phyloP scores from a whole-genome alignment of 2,888 invertebrate genomes.

The Xestia xanthographa region DNA sequence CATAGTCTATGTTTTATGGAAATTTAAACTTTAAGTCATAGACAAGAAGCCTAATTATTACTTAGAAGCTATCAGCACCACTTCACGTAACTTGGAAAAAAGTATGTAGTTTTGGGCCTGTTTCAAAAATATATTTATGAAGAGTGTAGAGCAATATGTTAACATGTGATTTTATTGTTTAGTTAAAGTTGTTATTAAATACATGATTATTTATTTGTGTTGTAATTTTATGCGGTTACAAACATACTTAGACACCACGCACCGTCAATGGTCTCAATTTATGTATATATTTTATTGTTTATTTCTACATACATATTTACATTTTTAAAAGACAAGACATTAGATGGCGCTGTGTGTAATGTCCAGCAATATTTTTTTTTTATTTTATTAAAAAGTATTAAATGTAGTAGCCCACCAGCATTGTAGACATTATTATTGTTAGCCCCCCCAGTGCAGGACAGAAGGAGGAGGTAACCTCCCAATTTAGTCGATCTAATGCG shows the following conservation, averaged over 20 bases:
- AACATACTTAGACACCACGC: background rate
- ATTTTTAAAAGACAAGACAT: background rate
- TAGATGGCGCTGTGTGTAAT: too few species aligned
- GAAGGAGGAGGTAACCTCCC: background rate
- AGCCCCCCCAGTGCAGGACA: background rate
- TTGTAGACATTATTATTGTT: background rate
- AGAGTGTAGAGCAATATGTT: conserved; percentile 51
- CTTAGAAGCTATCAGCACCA: conserved; percentile 47
- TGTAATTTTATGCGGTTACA: too few species aligned
- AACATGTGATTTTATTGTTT: conserved; percentile 63
- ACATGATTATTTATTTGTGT: conserved; percentile 48
- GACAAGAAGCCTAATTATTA: conserved; percentile 4
- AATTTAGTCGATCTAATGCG: background rate
- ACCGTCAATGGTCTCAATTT: background rate
- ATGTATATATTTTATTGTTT: background rate
- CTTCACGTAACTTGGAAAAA: conserved; percentile 25
- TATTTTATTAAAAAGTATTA: background rate
- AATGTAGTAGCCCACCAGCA: background rate
- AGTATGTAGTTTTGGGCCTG: conserved; percentile 16
- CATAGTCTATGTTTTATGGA: conserved; percentile 9
- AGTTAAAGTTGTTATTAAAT: conserved; percentile 60
- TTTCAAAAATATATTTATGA: conserved; percentile 40
- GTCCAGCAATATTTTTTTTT: too few species aligned
- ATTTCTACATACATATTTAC: background rate
- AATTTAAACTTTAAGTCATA: conserved; percentile 3